Evolutionary conservation across 2,113 vertebrate genomes (phyloP).

Genomic region (Xiphias gladius): DNA sequence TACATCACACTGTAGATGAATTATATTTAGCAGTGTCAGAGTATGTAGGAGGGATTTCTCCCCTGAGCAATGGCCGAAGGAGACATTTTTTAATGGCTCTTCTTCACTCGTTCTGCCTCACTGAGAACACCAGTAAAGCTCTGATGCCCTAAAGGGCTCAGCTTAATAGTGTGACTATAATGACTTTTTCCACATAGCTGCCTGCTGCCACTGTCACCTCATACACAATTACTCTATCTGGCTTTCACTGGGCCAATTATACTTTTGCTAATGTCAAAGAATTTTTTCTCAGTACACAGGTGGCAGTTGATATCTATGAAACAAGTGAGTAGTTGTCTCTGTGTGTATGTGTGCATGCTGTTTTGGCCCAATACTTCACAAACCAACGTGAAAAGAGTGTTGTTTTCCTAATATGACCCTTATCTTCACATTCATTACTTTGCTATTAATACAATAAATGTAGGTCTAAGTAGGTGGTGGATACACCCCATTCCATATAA

Average conservation of each 20-base stretch:
- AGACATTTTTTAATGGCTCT: conserved; percentile 27
- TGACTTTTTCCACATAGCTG: conserved; percentile 76
- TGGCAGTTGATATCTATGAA: not conserved
- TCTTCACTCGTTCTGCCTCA: conserved; percentile 50
- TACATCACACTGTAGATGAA: not conserved
- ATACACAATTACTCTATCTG: conserved; percentile 57
- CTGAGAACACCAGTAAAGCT: conserved; percentile 40
- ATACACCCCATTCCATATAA: not conserved
- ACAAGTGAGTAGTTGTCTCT: not conserved
- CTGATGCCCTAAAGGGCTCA: conserved; percentile 44
- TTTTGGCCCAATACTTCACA: not conserved
- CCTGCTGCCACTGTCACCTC: conserved; percentile 52
- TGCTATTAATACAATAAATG: not conserved
- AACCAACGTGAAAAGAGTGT: not conserved
- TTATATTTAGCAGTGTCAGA: conserved; percentile 4
- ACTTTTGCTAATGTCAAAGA: conserved; percentile 42
- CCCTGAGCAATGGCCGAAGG: conserved; percentile 6
- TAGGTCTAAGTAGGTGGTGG: not conserved
- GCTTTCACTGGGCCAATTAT: conserved; percentile 51
- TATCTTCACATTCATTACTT: not conserved
- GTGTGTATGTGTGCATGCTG: not conserved
- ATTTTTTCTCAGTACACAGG: conserved; percentile 10
- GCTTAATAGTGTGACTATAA: conserved; percentile 71
- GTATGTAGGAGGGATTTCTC: not conserved
- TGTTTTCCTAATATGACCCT: not conserved